These are phyloP conservation scores for Euproctis similis DNA, from an alignment of 2,888 invertebrate species.

Conservation along the genomic window DNA sequence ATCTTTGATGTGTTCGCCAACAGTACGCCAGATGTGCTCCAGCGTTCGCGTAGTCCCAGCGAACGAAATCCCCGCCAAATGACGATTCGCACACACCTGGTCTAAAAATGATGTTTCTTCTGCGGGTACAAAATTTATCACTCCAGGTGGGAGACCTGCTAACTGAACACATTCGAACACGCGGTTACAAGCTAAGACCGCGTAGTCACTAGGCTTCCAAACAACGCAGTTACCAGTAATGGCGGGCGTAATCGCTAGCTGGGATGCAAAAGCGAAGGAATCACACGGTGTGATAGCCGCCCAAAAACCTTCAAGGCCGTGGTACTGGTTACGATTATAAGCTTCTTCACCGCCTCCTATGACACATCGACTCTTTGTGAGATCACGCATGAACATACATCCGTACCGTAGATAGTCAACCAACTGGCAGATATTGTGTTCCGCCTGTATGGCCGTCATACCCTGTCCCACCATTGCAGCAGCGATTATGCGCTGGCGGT, in stretches of 20 bases:
- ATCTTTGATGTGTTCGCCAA: conserved; percentile 84
- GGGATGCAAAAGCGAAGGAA: conserved; percentile 96
- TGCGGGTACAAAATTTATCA: conserved; percentile 93
- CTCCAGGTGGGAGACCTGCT: conserved; percentile 92
- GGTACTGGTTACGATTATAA: conserved; percentile 85
- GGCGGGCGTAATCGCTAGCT: conserved; percentile 88
- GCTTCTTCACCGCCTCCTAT: conserved; percentile 81
- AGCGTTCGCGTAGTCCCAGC: conserved; percentile 95
- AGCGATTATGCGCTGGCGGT: conserved; percentile 88
- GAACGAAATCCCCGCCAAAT: conserved; percentile 93
- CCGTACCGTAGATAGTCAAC: conserved; percentile 92
- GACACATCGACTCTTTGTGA: conserved; percentile 87
- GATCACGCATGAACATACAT: conserved; percentile 84
- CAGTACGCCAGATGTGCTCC: conserved; percentile 87
- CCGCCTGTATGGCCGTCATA: conserved; percentile 92
- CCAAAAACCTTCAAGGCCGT: conserved; percentile 94
- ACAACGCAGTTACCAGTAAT: conserved; percentile 90
- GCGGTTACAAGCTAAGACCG: conserved; percentile 90
- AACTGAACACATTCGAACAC: conserved; percentile 90
- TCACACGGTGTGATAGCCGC: conserved; percentile 96
- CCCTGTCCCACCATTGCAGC: conserved; percentile 94
- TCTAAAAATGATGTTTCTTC: conserved; percentile 94
- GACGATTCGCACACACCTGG: conserved; percentile 83
- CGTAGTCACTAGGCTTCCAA: conserved; percentile 97
- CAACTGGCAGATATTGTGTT: conserved; percentile 93